phyloP scores from a whole-genome alignment of 2,888 invertebrate species.

The Meteorus colon region DNA sequence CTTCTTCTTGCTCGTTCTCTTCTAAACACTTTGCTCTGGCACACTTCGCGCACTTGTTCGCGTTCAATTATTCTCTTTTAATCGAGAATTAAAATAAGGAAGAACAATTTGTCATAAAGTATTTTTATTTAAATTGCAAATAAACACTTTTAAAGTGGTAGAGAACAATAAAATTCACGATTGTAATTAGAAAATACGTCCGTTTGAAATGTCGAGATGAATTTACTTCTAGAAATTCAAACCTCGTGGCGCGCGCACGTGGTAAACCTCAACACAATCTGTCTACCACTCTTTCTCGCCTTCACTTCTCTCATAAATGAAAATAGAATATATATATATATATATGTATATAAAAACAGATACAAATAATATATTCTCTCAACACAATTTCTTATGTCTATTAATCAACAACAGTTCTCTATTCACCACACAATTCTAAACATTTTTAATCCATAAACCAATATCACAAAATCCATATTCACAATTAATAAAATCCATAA shows the following conservation, averaged over 20 bases:
- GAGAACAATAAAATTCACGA: too few relatives aligned
- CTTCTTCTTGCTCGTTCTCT: not conserved
- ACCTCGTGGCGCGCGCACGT: conserved; percentile 11
- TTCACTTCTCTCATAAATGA: not conserved
- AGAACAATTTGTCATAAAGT: not conserved
- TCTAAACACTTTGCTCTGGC: not conserved
- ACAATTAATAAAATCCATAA: not conserved
- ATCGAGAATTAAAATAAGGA: not conserved
- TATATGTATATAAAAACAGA: not conserved
- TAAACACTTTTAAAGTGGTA: not conserved
- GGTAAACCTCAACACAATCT: not conserved
- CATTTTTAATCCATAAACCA: not conserved
- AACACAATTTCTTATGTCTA: not conserved
- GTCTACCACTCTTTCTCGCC: not conserved
- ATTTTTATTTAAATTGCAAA: not conserved
- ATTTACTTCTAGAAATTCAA: not conserved
- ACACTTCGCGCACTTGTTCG: conserved; percentile 9
- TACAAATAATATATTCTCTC: not conserved
- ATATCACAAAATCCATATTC: not conserved
- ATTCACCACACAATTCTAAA: conserved; percentile 1
- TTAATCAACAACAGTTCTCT: not conserved
- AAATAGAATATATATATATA: not conserved
- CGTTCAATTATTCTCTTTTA: not conserved
- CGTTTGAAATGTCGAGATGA: too few relatives aligned
- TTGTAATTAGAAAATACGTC: too few relatives aligned